These are phyloP conservation scores for Bimastos eiseni DNA, from an alignment of 2,888 invertebrate species.

Conservation along the genomic window DNA sequence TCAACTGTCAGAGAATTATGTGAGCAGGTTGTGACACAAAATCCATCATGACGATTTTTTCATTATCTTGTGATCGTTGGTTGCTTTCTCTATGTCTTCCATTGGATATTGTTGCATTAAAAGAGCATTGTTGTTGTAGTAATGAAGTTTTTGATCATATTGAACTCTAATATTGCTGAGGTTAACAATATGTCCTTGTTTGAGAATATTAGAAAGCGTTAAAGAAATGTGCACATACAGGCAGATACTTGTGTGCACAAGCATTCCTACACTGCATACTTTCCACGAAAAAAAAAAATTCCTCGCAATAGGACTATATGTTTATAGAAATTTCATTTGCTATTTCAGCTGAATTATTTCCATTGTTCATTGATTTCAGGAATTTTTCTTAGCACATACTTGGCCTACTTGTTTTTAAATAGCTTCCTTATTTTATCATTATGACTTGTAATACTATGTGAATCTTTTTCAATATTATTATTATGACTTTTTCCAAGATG, in stretches of 20 bases:
- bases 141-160: background rate
- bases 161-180: background rate
- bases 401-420: background rate
- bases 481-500: conserved; percentile 18
- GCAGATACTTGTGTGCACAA: background rate
- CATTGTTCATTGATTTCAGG: background rate
- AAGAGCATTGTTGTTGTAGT: background rate
- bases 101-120: background rate
- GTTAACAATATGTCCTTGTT: background rate
- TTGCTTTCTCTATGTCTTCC: background rate
- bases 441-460: background rate
- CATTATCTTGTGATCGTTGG: background rate
- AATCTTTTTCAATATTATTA: background rate
- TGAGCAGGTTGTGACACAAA: conserved; percentile 66
- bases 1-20: conserved; percentile 83
- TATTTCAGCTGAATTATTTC: background rate
- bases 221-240: background rate
- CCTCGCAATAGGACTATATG: background rate
- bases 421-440: background rate
- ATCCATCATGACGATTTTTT: background rate
- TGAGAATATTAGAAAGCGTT: background rate
- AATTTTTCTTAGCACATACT: background rate
- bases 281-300: background rate
- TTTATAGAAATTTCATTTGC: background rate
- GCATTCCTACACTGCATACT: background rate